phyloP scores from a whole-genome alignment of 2,888 invertebrate genomes.

The Mantis religiosa region DNA sequence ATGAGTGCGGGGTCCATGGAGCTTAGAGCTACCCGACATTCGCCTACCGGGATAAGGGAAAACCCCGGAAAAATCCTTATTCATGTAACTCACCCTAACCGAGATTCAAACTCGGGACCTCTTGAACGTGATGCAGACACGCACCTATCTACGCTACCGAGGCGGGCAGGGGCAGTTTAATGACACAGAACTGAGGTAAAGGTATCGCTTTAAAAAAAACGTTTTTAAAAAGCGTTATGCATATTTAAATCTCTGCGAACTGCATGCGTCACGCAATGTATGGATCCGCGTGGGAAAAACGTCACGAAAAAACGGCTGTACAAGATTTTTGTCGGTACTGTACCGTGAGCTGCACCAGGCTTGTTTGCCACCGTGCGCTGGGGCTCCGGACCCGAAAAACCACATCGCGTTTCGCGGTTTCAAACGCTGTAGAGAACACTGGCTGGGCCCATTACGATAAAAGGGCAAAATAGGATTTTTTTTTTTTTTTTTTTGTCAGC shows the following conservation, averaged over 20 bases:
- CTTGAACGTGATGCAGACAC: too few relatives aligned
- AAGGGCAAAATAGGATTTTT: slow-evolving; percentile 12
- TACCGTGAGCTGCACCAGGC: background rate
- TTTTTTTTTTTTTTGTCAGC: slow-evolving; percentile 13
- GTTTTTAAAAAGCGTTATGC: too few relatives aligned
- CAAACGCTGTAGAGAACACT: background rate
- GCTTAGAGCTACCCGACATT: too few relatives aligned
- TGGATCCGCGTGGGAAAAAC: background rate
- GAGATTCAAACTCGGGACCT: too few relatives aligned
- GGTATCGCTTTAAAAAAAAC: too few relatives aligned
- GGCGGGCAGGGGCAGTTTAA: too few relatives aligned
- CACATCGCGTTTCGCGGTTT: slow-evolving; percentile 16
- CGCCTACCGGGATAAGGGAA: too few relatives aligned
- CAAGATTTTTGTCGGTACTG: background rate
- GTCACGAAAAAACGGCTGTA: background rate
- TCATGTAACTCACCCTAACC: too few relatives aligned
- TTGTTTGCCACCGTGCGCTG: background rate
- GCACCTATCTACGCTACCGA: too few relatives aligned
- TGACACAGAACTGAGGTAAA: too few relatives aligned
- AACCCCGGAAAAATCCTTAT: too few relatives aligned
- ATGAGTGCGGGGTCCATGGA: too few relatives aligned
- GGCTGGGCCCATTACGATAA: slow-evolving; percentile 7
- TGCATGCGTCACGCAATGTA: background rate
- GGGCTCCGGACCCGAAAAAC: slow-evolving; percentile 12
- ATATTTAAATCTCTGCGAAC: background rate